Evolutionary conservation across 35 echinoderm and acorn worm species (phyloP).

Genomic region (Patiria miniata): DNA sequence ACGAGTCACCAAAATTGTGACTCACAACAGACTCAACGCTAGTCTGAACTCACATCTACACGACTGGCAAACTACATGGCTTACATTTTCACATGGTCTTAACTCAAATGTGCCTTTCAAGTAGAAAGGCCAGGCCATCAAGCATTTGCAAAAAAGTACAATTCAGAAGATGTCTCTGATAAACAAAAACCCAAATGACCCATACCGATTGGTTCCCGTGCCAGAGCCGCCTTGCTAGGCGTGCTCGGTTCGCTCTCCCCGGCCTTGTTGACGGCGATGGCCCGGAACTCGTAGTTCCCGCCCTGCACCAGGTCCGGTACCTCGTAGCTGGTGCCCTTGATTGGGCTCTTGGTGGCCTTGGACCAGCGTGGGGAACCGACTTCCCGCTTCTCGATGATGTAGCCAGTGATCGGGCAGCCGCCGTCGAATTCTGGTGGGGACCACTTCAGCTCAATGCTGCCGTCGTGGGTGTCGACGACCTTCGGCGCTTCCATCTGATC

Average conservation of each 20-base stretch:
- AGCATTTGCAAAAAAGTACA: too few relatives aligned
- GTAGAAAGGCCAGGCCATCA: too few relatives aligned
- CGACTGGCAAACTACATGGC: too few relatives aligned
- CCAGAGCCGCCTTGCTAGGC: slow-evolving; percentile 68
- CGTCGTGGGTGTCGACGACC: slow-evolving; percentile 82
- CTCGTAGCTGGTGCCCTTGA: slow-evolving; percentile 67
- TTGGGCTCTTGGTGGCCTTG: slow-evolving; percentile 83
- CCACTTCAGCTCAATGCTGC: slow-evolving; percentile 79
- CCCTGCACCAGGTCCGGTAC: slow-evolving; percentile 58
- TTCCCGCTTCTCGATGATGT: slow-evolving; percentile 85
- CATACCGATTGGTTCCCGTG: slow-evolving; percentile 92
- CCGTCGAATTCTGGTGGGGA: slow-evolving; percentile 85
- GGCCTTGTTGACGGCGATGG: slow-evolving; percentile 81
- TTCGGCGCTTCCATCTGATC: slow-evolving; percentile 73
- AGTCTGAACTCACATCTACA: too few relatives aligned
- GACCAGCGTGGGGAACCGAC: slow-evolving; percentile 66
- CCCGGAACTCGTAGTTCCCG: slow-evolving; percentile 78
- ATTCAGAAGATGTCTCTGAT: too few relatives aligned
- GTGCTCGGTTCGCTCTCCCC: slow-evolving; percentile 84
- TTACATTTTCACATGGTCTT: too few relatives aligned
- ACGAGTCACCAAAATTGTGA: too few relatives aligned
- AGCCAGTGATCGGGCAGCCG: slow-evolving; percentile 83
- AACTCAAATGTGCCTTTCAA: too few relatives aligned
- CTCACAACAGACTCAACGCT: too few relatives aligned
- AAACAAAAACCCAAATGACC: neutral